Evolutionary conservation across 2,888 invertebrate species (phyloP).

Genomic region (Sericinus montela): DNA sequence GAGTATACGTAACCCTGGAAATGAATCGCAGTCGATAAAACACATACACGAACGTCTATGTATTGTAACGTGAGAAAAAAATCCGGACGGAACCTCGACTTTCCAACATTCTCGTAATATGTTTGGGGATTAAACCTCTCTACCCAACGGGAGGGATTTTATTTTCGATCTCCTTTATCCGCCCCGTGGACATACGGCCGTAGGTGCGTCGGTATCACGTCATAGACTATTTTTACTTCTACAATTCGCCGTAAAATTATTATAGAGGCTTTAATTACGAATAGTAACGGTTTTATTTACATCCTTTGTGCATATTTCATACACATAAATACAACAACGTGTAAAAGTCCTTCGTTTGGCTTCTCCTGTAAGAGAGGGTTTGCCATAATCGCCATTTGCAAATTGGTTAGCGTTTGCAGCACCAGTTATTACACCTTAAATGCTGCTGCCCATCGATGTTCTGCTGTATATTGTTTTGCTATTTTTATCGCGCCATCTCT

Average conservation of each 20-base stretch:
- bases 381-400: no score
- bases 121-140: slow-evolving; percentile 60
- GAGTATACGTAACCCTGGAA: background rate
- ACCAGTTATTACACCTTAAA: no score
- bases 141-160: slow-evolving; percentile 60
- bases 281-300: background rate
- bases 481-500: no score
- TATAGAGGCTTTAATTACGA: background rate
- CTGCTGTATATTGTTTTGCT: no score
- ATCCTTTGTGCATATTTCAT: background rate
- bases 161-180: slow-evolving; percentile 66
- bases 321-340: no score
- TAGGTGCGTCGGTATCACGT: slow-evolving; percentile 39
- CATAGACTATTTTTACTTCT: slow-evolving; percentile 27
- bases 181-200: slow-evolving; percentile 61
- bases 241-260: background rate
- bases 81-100: slow-evolving; percentile 50
- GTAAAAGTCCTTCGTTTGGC: no score
- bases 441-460: no score
- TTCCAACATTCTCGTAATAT: slow-evolving; percentile 64
- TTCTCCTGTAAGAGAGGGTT: no score
- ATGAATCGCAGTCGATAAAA: slow-evolving; percentile 11
- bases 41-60: slow-evolving; percentile 15
- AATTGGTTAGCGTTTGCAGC: no score
- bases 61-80: slow-evolving; percentile 41